These are phyloP conservation scores for Lophura nycthemera DNA, from an alignment of 2,113 vertebrate genomes.

Conservation along the genomic window DNA sequence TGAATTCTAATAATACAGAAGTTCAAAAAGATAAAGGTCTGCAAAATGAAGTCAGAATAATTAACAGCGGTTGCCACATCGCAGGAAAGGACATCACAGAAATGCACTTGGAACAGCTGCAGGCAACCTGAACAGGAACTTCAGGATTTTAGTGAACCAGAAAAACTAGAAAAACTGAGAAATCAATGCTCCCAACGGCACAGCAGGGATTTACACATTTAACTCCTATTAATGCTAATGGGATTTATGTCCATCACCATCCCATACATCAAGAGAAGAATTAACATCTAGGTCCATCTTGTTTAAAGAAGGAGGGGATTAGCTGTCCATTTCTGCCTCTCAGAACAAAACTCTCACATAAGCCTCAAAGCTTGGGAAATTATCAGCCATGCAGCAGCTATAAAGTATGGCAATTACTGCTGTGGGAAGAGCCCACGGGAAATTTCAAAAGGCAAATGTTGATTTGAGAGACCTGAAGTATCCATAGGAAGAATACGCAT, in stretches of 20 bases:
- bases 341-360: background rate
- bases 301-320: slow-evolving; percentile 37
- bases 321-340: slow-evolving; percentile 19
- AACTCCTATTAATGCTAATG: slow-evolving; percentile 39
- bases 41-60: background rate
- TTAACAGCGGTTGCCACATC: background rate
- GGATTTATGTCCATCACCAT: slow-evolving; percentile 26
- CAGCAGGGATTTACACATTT: slow-evolving; percentile 21
- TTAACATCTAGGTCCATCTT: slow-evolving; percentile 11
- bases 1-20: background rate
- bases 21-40: background rate
- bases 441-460: background rate
- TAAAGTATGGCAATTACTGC: background rate
- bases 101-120: background rate
- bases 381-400: background rate
- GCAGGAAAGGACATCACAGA: background rate
- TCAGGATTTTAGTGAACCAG: background rate
- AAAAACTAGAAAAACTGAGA: slow-evolving; percentile 12
- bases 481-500: background rate
- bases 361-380: background rate
- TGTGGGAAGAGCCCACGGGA: background rate
- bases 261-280: slow-evolving; percentile 15
- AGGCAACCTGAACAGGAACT: background rate
- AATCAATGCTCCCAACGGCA: slow-evolving; percentile 9
- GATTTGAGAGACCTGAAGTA: background rate